Conservation (phyloP, 2,113 vertebrate genomes). For the Trinectes maculatus region DNA sequence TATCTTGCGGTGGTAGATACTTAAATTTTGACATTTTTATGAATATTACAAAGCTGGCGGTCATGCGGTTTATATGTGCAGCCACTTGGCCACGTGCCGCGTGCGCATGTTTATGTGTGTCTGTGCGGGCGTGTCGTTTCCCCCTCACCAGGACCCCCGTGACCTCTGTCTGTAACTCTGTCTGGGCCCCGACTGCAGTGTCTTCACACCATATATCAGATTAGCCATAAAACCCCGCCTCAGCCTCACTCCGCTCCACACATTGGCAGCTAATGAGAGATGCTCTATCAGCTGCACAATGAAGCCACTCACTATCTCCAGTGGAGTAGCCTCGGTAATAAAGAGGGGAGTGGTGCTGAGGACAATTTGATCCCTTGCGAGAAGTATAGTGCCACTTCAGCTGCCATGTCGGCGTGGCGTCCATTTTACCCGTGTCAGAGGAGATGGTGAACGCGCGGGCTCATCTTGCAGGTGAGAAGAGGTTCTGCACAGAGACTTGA, state of each 20-base stretch:
- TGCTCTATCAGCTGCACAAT: constrained; percentile 67
- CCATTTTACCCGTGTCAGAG: constrained; percentile 67
- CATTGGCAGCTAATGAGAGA: constrained; percentile 74
- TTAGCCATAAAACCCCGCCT: constrained; percentile 68
- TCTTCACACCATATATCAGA: constrained; percentile 74
- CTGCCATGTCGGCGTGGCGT: constrained; percentile 47
- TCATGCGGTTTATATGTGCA: constrained; percentile 15
- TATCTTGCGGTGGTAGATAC: constrained; percentile 24
- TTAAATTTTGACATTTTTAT: constrained; percentile 20
- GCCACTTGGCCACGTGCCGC: constrained; percentile 5
- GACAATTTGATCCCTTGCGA: constrained; percentile 72
- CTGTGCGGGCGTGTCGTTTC: constrained; percentile 18
- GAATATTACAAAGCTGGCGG: constrained; percentile 26
- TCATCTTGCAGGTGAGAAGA: constrained; percentile 71
- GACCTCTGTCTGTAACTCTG: constrained; percentile 63
- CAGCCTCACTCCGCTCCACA: constrained; percentile 50
- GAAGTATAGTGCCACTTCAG: constrained; percentile 73
- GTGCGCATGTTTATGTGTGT: not conserved
- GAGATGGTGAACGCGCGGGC: constrained; percentile 53
- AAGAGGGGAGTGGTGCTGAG: constrained; percentile 66
- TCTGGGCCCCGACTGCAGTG: constrained; percentile 56
- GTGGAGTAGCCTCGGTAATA: constrained; percentile 64
- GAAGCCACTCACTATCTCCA: constrained; percentile 62
- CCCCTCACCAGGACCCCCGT: constrained; percentile 48
- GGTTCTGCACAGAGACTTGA: constrained; percentile 37